phyloP scores from a whole-genome alignment of 2,888 invertebrate species.

The Podabrus alpinus region DNA sequence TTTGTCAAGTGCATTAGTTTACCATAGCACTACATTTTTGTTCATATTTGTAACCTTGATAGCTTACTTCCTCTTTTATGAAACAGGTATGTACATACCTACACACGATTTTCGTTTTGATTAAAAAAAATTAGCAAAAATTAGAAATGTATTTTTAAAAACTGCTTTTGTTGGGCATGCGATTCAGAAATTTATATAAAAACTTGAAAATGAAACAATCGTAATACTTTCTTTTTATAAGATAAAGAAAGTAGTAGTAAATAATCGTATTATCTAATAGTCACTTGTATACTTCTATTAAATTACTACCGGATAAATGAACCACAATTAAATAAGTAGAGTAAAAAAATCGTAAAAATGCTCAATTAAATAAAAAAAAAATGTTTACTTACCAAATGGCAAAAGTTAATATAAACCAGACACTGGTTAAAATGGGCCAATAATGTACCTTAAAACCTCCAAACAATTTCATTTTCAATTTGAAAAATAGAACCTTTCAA shows the following conservation, averaged over 20 bases:
- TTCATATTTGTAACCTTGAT: too few species aligned
- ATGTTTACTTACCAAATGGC: not conserved
- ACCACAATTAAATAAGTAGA: not conserved
- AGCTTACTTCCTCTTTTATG: too few species aligned
- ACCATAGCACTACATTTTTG: too few species aligned
- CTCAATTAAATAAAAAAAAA: not conserved
- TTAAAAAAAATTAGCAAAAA: too few species aligned
- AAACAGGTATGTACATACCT: too few species aligned
- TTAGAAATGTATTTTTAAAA: too few species aligned
- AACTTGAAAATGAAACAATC: not conserved
- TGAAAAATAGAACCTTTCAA: too few species aligned
- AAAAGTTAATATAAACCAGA: not conserved
- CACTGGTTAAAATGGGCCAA: not conserved
- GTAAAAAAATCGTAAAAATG: too few species aligned
- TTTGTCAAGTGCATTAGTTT: too few species aligned
- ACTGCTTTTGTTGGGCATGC: not conserved
- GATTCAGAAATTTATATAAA: not conserved
- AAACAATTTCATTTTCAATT: not conserved
- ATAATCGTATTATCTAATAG: not conserved
- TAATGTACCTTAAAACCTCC: not conserved
- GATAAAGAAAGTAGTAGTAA: not conserved
- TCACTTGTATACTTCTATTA: not conserved
- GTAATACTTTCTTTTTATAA: not conserved
- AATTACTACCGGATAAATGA: not conserved
- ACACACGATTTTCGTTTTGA: too few species aligned